Evolutionary conservation across 2,113 vertebrate genomes (phyloP).

Genomic region (Bettongia penicillata): DNA sequence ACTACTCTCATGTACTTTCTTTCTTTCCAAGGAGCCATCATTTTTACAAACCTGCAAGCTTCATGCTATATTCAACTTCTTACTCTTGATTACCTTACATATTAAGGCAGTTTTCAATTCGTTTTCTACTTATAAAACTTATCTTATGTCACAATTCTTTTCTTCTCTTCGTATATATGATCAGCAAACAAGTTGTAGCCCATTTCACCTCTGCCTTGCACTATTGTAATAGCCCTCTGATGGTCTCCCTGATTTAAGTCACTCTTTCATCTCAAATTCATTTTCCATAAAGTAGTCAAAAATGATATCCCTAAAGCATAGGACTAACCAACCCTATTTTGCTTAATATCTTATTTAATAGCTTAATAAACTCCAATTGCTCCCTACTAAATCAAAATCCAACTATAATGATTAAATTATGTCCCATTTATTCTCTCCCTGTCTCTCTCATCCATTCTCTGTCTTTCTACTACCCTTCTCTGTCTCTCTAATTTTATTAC

Average conservation of each 20-base stretch:
- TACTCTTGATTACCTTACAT: not conserved
- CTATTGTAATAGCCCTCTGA: not conserved
- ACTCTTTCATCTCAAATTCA: not conserved
- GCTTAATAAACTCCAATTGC: not conserved
- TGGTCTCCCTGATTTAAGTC: not conserved
- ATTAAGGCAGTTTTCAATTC: not conserved
- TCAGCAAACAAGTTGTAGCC: not conserved
- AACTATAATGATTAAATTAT: not conserved
- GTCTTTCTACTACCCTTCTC: too few relatives aligned
- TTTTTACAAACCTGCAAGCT: not conserved
- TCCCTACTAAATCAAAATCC: not conserved
- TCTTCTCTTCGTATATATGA: not conserved
- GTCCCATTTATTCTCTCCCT: too few relatives aligned
- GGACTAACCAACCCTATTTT: not conserved
- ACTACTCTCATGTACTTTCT: not conserved
- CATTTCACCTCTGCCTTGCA: not conserved
- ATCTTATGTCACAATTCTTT: not conserved
- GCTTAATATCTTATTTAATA: not conserved
- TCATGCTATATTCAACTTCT: not conserved
- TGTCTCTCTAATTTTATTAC: too few relatives aligned
- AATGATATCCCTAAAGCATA: not conserved
- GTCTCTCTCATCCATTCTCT: too few relatives aligned
- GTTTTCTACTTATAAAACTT: not conserved
- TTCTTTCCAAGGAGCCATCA: not conserved
- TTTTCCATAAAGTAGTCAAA: not conserved